Base-by-base conservation (phyloP, 1,140 invertebrate species). In the Acromyrmex echinatior region DNA sequence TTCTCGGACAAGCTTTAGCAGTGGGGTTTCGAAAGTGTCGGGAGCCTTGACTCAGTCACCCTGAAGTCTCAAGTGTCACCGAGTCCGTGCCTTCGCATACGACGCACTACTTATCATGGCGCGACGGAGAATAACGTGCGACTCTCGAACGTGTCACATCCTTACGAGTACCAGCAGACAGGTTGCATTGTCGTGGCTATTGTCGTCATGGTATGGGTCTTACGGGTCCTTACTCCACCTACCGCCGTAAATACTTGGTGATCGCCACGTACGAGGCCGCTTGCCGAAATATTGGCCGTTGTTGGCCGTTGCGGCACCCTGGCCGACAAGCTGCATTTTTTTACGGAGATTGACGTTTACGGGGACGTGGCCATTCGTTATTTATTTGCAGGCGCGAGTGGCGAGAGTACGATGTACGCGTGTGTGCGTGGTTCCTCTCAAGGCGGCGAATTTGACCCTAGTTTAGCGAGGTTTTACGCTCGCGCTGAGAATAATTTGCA, bases 31-130 rank as follows among this genome's bases (percentile, higher is more conserved):
- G 73, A 35, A 73, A 73, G 86, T 85, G 66, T 60, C 35, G 28
- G 79, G 81, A 87, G 91, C 91, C 91, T 93, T 93, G 92, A 92
- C 92, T 93, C 81, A 88, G 89, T 93, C 91, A 93, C 90, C 92
- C 89, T 91, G 88, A 91, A 87, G 78, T 70, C 86, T 88, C 70
- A 74, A 92, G 90, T 86, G 79, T 53, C 86, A 80, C 86, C 76
- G 63, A 82, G 63, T 89, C 73, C 90, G 87, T 87, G 86, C 76
- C 82, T 78, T 35, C 6, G 87, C 90, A 88, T 86, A 60, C 51
- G 71, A 68, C 60, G 31, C 25, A 45, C n/a, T 68, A 63, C 86
- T 79, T 74, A 86, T 81, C 39, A n/a, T 39, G 31, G 58, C 49
- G 78, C 78, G 65, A 14, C 9, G 68, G 35, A 7, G 77, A 65